A percentile compares a stretch with the other conserved stretches of the same genome.
Conservation (phyloP, 2,113 vertebrate species). For the Chlorodrepanis virens region DNA sequence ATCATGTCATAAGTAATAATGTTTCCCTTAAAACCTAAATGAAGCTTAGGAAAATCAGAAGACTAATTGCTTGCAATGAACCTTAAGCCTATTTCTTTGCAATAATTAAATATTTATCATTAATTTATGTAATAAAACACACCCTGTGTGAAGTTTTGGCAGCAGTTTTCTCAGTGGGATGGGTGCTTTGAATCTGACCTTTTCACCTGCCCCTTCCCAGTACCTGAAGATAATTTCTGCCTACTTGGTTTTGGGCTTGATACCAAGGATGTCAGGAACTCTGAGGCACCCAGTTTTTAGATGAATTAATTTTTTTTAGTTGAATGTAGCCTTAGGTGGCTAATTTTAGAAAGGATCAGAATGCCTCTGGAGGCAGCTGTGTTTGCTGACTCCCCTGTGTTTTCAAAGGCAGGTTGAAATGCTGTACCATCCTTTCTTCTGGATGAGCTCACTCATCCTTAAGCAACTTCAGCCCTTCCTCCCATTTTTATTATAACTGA, state of each 20-base stretch:
- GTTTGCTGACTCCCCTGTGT: background rate
- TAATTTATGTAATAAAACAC: background rate
- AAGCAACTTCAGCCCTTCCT: background rate
- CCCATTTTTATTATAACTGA: background rate
- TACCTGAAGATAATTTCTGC: background rate
- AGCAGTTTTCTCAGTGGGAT: background rate
- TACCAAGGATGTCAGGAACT: background rate
- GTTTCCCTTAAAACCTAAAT: background rate
- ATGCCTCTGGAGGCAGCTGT: background rate
- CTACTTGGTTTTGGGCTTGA: background rate
- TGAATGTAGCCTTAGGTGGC: background rate
- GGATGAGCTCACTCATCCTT: background rate
- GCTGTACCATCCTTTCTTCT: background rate
- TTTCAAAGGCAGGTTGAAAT: background rate
- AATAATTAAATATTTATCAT: background rate
- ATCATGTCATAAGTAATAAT: background rate
- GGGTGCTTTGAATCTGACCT: background rate
- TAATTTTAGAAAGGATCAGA: background rate
- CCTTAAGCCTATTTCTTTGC: background rate
- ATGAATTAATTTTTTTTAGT: background rate
- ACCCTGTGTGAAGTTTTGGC: background rate
- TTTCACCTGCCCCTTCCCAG: background rate
- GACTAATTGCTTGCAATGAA: background rate
- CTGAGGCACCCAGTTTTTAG: background rate
- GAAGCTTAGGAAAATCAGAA: background rate